These are phyloP conservation scores for Aspiorhynchus laticeps DNA, from an alignment of 2,113 vertebrate species.

Conservation along the genomic window DNA sequence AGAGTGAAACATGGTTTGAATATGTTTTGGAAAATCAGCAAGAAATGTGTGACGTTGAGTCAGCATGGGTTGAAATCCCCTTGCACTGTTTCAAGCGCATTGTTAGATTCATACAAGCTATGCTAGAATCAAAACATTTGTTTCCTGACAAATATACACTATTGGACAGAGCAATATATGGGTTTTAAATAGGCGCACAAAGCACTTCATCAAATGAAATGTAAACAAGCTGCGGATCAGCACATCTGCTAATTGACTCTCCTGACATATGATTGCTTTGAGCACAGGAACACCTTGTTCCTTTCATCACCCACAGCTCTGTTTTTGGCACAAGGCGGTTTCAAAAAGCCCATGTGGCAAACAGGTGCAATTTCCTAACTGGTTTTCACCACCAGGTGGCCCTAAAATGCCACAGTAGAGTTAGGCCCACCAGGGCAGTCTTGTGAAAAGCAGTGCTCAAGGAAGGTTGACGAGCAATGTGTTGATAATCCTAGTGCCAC, in stretches of 20 bases:
- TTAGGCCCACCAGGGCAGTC: not conserved
- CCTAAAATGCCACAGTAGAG: slow-evolving; percentile 13
- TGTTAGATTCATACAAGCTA: not conserved
- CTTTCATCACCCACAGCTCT: slow-evolving; percentile 2
- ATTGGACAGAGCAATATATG: not conserved
- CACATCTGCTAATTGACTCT: not conserved
- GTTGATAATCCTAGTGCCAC: slow-evolving; percentile 64
- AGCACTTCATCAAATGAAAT: not conserved
- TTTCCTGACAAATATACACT: not conserved
- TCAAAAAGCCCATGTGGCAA: not conserved
- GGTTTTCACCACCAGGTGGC: slow-evolving; percentile 52
- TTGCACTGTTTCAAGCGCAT: not conserved
- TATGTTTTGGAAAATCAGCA: not conserved
- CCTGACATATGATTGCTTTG: not conserved
- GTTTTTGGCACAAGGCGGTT: slow-evolving; percentile 1
- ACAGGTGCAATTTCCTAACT: slow-evolving; percentile 40
- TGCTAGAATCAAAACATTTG: not conserved
- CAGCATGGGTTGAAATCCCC: not conserved
- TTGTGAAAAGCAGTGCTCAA: slow-evolving; percentile 21
- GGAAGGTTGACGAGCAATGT: slow-evolving; percentile 51
- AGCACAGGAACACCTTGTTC: slow-evolving; percentile 36
- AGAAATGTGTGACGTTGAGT: not conserved
- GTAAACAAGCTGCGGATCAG: not conserved
- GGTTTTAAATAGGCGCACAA: not conserved
- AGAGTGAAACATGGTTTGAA: not conserved